Base-by-base conservation (phyloP, 2,888 invertebrate genomes). In the Hypolimnas misippus region DNA sequence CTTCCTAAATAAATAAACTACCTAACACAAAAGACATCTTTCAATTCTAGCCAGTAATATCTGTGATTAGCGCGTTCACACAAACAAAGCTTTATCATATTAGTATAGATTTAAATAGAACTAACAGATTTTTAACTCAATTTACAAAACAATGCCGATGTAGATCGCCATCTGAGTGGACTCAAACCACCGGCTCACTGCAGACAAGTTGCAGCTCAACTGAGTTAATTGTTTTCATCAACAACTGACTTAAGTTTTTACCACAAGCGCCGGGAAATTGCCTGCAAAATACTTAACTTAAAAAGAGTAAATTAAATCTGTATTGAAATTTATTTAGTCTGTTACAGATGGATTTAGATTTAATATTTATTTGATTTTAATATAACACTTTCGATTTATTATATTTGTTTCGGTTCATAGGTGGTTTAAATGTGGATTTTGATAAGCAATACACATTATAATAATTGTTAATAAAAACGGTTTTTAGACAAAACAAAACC, bases 161-260 rank as follows among this genome's bases (percentile, higher is more conserved):
- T 46, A 19, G n/a, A 46, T 46, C 44, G 49, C 12, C 49, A 25
- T 40, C 16, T 29, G 19, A 58, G 51, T 14, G 40, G 51, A 49
- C 29, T 63, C 44, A 29, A 57, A 60, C 66, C 60, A 54, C 63
- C 44, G 57, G 57, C 53, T 60, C 60, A 60, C 57, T 55, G 38
- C 66, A 55, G 58, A 44, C 51, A 29, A 66, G 62, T 51, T 55
- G 49, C 46, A 57, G 66, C 57, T 38, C 55, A 52, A 56, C 7
- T 2, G 49, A 49, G 49, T 64, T 65, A 69, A 70, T 69, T 70
- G 67, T 70, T 70, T 70, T 66, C 66, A 67, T 62, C 63, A 62
- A 64, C 66, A 67, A 64, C 62, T 53, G 57, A 55, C 65, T 63
- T 54, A 67, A 69, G 53, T 68, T 65, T 63, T 57, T 51, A 52